A percentile compares a stretch with the other conserved stretches of the same genome.
Conservation (phyloP, 2,888 invertebrate species). For the Harpagoxenus sublaevis region DNA sequence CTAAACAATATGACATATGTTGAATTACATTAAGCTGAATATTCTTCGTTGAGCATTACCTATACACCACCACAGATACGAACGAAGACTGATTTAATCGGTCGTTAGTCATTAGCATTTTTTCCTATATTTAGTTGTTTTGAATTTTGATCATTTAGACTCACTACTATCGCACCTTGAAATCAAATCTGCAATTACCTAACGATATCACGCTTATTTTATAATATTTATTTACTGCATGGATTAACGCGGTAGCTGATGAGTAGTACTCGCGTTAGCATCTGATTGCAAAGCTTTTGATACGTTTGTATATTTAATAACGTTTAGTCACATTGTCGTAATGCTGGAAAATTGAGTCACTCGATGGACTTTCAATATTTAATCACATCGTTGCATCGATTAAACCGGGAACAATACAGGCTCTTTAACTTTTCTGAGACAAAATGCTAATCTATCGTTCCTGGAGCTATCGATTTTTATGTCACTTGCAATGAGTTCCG, state of each 20-base stretch:
- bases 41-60: not conserved
- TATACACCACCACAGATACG: too few relatives aligned
- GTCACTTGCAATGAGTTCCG: not conserved
- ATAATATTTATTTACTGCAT: not conserved
- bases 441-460: slow-evolving; percentile 1
- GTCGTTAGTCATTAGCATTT: not conserved
- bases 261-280: not conserved
- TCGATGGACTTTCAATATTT: slow-evolving; percentile 21
- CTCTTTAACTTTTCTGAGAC: not conserved
- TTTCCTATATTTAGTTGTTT: not conserved
- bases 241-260: not conserved
- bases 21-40: not conserved
- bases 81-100: not conserved
- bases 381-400: slow-evolving; percentile 9
- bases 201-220: not conserved
- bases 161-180: not conserved
- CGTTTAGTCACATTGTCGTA: not conserved
- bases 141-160: not conserved
- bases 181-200: not conserved
- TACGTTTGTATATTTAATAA: slow-evolving; percentile 26
- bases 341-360: not conserved
- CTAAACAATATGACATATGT: not conserved
- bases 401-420: not conserved
- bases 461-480: slow-evolving; percentile 23
- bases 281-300: slow-evolving; percentile 16